These are phyloP conservation scores for Procavia capensis DNA, from an alignment of 2,113 vertebrate genomes.

Conservation along the genomic window DNA sequence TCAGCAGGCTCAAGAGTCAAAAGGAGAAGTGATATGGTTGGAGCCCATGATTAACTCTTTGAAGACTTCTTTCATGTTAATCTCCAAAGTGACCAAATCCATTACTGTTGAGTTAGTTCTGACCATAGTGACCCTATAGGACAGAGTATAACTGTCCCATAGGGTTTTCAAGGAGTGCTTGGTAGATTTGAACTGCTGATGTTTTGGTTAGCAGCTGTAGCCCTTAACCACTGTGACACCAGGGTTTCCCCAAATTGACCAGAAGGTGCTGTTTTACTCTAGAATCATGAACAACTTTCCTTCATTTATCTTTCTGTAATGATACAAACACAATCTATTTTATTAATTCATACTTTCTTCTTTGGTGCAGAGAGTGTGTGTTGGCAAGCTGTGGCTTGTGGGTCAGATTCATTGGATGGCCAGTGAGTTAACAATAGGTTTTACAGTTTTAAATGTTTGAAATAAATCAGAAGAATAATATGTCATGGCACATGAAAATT, in stretches of 20 bases:
- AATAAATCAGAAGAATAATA: not conserved
- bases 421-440: slow-evolving; percentile 20
- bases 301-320: not conserved
- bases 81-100: too few relatives aligned
- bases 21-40: not conserved
- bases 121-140: too few relatives aligned
- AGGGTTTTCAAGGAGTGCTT: too few relatives aligned
- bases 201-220: too few relatives aligned
- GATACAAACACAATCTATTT: not conserved
- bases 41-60: slow-evolving; percentile 50
- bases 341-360: not conserved
- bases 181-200: too few relatives aligned
- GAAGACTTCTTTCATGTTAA: not conserved
- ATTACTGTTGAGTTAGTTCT: too few relatives aligned
- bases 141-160: too few relatives aligned
- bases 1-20: slow-evolving; percentile 23
- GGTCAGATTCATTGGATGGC: not conserved
- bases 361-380: not conserved
- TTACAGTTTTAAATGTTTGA: slow-evolving; percentile 46
- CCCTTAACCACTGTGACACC: too few relatives aligned
- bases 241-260: not conserved
- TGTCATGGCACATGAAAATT: not conserved
- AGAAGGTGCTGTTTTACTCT: not conserved
- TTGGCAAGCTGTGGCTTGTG: not conserved
- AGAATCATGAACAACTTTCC: not conserved